These are phyloP conservation scores for Cyprinodon diabolis DNA, from an alignment of 2,797 vertebrate genomes.

Conservation along the genomic window DNA sequence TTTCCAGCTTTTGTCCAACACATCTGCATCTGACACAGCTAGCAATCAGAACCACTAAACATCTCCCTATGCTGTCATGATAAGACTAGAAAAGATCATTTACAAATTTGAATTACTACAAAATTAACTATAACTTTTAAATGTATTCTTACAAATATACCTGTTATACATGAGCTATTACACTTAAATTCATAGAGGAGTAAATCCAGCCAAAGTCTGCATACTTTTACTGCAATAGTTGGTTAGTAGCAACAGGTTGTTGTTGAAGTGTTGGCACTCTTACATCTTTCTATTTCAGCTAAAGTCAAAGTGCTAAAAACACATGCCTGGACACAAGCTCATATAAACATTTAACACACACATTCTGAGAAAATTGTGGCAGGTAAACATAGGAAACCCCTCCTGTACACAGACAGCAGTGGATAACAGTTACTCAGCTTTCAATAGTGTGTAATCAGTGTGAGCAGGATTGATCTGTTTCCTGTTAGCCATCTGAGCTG, in stretches of 20 bases:
- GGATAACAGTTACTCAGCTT: constrained; percentile 14
- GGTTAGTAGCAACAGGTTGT: constrained; percentile 20
- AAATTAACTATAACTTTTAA: not conserved
- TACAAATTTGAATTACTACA: not conserved
- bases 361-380: constrained; percentile 28
- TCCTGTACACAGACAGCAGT: constrained; percentile 18
- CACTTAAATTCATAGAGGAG: not conserved
- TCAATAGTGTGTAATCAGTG: constrained; percentile 21
- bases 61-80: not conserved
- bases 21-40: not conserved
- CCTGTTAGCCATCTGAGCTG: not conserved
- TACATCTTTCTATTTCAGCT: not conserved
- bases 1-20: not conserved
- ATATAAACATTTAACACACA: constrained; percentile 14
- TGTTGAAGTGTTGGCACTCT: constrained; percentile 12
- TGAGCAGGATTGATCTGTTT: constrained; percentile 9
- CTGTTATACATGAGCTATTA: not conserved
- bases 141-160: not conserved
- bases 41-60: not conserved
- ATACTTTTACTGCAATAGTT: constrained; percentile 9
- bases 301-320: constrained; percentile 6
- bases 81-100: not conserved
- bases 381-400: constrained; percentile 31
- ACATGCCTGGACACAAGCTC: not conserved
- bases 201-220: constrained; percentile 38